These are phyloP conservation scores for Xiphorhynchus erythropygius DNA, from an alignment of 2,797 vertebrate species.

Conservation along the genomic window DNA sequence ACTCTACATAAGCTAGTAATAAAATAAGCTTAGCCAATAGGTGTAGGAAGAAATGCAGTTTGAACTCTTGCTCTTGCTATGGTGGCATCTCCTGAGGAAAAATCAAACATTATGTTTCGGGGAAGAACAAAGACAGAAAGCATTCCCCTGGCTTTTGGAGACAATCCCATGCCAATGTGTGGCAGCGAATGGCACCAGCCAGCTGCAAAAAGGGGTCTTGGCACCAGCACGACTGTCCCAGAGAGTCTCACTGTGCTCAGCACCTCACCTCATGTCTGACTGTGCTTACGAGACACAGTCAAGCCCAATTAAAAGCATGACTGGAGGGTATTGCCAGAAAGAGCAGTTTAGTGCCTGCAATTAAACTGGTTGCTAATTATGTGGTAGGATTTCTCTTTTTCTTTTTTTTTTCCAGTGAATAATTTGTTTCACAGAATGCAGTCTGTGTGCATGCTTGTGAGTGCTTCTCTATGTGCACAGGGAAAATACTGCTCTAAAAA, in stretches of 20 bases:
- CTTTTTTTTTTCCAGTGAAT: neutral
- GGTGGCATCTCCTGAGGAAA: neutral
- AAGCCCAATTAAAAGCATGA: slow-evolving; percentile 27
- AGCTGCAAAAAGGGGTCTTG: neutral
- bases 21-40: neutral
- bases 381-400: neutral
- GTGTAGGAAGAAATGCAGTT: neutral
- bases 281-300: neutral
- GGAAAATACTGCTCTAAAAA: neutral
- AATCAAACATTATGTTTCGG: neutral
- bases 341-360: slow-evolving; percentile 4
- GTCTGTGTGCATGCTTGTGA: neutral
- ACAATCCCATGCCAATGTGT: neutral
- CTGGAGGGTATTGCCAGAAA: slow-evolving; percentile 4
- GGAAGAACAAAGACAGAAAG: neutral
- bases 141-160: neutral
- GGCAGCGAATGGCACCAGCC: rapidly evolving
- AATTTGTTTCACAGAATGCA: slow-evolving; percentile 7
- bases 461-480: neutral
- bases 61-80: neutral
- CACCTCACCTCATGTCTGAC: rapidly evolving
- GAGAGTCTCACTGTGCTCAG: neutral
- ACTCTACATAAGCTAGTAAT: neutral
- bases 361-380: slow-evolving; percentile 34
- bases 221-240: neutral